Evolutionary conservation across 2,113 vertebrate species (phyloP).

Genomic region (Ciconia maguari): DNA sequence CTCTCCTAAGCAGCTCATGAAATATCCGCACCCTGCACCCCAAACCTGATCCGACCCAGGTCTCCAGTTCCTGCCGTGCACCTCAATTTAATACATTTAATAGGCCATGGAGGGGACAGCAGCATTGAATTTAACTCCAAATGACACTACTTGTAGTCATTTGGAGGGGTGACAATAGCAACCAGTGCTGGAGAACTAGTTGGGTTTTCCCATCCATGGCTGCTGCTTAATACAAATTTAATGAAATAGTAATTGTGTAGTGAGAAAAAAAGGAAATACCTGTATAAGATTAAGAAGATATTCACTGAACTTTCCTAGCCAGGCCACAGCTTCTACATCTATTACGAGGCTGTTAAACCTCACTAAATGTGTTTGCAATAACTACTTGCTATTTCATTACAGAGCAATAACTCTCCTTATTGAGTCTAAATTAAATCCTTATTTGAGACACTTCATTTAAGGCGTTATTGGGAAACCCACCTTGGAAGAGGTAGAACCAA

Average conservation of each 20-base stretch:
- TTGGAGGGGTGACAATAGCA: background rate
- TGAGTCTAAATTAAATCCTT: slow-evolving; percentile 52
- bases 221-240: slow-evolving; percentile 15
- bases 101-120: background rate
- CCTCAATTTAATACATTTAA: background rate
- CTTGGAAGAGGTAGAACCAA: background rate
- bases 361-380: slow-evolving; percentile 54
- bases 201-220: background rate
- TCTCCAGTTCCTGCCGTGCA: background rate
- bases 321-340: slow-evolving; percentile 20
- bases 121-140: background rate
- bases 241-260: slow-evolving; percentile 11
- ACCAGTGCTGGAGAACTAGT: background rate
- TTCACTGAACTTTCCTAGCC: slow-evolving; percentile 2
- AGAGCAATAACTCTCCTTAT: slow-evolving; percentile 49
- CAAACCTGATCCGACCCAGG: background rate
- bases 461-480: background rate
- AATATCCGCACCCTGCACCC: background rate
- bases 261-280: background rate
- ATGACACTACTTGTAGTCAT: background rate
- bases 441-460: slow-evolving; percentile 57
- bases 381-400: slow-evolving; percentile 45
- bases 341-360: slow-evolving; percentile 28
- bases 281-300: slow-evolving; percentile 32
- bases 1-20: background rate